A percentile compares a stretch with the other conserved stretches of the same genome.
phyloP scores from a whole-genome alignment of 2,113 vertebrate species.

The Alouatta palliata region DNA sequence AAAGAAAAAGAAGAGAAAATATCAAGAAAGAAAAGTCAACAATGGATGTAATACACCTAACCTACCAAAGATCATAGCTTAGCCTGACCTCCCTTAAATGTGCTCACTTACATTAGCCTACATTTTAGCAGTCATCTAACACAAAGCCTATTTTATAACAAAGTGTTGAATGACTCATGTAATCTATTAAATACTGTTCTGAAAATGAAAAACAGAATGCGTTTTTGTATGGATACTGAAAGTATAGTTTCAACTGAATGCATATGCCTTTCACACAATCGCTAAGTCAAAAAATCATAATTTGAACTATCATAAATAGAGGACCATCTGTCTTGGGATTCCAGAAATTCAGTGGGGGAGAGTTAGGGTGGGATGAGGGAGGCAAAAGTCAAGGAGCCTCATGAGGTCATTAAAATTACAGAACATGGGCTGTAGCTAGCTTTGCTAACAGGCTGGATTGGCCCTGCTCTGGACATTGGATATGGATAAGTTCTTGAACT shows the following conservation, averaged over 20 bases:
- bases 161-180: neutral
- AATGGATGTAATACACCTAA: neutral
- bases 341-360: neutral
- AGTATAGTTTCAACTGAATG: neutral
- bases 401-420: fast-evolving
- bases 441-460: fast-evolving
- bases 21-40: neutral
- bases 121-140: neutral
- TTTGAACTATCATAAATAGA: neutral
- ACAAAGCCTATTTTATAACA: neutral
- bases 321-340: neutral
- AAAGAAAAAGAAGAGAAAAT: no score
- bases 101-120: neutral
- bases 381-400: neutral
- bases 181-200: neutral
- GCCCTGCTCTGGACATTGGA: no score
- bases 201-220: neutral
- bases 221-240: no score
- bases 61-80: neutral
- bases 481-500: neutral
- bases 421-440: fast-evolving
- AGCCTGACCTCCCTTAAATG: neutral
- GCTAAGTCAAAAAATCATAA: neutral
- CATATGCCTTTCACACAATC: neutral
- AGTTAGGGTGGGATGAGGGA: fast-evolving